Evolutionary conservation across 2,888 invertebrate genomes (phyloP).

Genomic region (Pandemis cinnamomeana): DNA sequence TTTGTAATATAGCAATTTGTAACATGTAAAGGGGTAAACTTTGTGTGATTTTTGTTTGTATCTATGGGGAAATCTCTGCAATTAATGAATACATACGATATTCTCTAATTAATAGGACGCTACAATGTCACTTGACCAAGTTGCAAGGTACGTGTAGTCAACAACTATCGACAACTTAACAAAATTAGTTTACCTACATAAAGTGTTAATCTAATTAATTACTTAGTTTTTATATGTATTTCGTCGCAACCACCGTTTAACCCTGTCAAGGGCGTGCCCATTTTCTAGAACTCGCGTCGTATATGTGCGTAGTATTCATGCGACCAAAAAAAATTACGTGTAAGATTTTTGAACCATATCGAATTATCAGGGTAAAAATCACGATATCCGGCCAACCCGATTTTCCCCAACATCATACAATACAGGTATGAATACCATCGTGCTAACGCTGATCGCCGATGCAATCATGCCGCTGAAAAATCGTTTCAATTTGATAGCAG

Average conservation of each 20-base stretch:
- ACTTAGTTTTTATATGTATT: not conserved
- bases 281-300: conserved; percentile 2
- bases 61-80: no score
- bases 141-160: no score
- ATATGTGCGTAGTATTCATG: conserved; percentile 31
- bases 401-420: conserved; percentile 45
- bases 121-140: no score
- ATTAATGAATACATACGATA: no score
- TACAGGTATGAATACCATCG: conserved; percentile 57
- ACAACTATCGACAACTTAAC: not conserved
- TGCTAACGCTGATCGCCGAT: conserved; percentile 64
- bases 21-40: no score
- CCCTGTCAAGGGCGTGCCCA: not conserved
- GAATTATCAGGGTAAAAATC: conserved; percentile 39
- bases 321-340: conserved; percentile 23
- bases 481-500: conserved; percentile 73
- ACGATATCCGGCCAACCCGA: conserved; percentile 37
- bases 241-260: not conserved
- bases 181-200: not conserved
- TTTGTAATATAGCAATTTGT: no score
- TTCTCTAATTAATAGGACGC: no score
- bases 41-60: no score
- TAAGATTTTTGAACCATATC: conserved; percentile 35
- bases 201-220: conserved; percentile 12
- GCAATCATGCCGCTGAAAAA: conserved; percentile 76